phyloP scores from a whole-genome alignment of 2,888 invertebrate species.

The Erpobdella octoculata region DNA sequence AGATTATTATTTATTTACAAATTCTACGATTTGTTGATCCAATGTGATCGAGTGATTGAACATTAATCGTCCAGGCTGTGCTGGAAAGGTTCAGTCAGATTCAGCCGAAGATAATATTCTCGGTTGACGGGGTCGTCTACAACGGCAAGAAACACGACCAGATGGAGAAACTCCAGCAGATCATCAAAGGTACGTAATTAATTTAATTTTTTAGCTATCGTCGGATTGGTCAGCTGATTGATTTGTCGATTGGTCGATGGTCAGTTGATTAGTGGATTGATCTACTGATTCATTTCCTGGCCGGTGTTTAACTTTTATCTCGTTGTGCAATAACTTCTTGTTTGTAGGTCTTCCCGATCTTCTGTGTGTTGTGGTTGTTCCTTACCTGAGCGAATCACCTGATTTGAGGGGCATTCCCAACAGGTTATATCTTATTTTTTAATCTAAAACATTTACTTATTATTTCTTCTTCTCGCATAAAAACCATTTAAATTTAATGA shows the following conservation, averaged over 20 bases:
- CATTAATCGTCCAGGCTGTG: conserved; percentile 49
- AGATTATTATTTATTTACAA: neutral
- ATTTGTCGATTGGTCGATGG: neutral
- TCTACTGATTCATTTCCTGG: neutral
- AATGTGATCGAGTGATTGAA: neutral
- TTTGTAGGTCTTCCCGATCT: conserved; percentile 47
- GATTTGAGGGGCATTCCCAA: conserved; percentile 43
- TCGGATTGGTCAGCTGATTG: neutral
- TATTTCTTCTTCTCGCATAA: neutral
- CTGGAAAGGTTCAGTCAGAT: conserved; percentile 56
- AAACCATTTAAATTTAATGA: neutral
- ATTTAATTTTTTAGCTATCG: neutral
- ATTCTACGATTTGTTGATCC: neutral
- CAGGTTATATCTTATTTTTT: too few relatives aligned
- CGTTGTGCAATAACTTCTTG: neutral
- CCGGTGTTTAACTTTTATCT: neutral
- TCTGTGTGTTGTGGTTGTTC: conserved; percentile 48
- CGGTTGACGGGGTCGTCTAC: conserved; percentile 57
- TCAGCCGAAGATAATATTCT: conserved; percentile 56
- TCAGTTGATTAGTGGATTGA: neutral
- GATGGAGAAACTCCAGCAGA: conserved; percentile 54
- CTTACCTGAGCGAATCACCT: conserved; percentile 42
- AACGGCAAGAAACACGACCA: conserved; percentile 56
- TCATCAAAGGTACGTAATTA: conserved; percentile 47
- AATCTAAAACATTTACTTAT: neutral